These are phyloP conservation scores for Cantharis rustica DNA, from an alignment of 2,888 invertebrate species.

Conservation along the genomic window DNA sequence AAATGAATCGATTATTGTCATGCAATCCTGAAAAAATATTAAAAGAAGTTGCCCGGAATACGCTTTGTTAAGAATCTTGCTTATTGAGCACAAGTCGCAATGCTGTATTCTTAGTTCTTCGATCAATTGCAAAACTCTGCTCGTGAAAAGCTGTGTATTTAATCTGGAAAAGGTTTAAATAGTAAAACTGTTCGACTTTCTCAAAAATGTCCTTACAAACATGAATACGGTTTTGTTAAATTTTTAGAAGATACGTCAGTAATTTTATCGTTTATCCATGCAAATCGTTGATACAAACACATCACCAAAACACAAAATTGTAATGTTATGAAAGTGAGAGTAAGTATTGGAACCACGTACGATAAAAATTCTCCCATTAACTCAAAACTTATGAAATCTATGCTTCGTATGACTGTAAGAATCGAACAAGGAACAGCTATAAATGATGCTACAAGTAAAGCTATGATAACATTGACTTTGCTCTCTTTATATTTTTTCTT, in stretches of 20 bases:
- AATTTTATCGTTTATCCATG: neutral
- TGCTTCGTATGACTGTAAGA: neutral
- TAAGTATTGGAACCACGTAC: neutral
- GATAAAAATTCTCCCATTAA: neutral
- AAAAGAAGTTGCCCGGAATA: neutral
- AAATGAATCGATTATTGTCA: neutral
- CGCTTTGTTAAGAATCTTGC: neutral
- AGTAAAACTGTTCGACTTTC: no score
- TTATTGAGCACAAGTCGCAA: neutral
- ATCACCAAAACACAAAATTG: slow-evolving; percentile 4
- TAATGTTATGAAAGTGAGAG: neutral
- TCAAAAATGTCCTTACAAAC: neutral
- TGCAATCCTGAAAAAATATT: neutral
- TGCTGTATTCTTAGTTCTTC: neutral
- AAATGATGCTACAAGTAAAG: neutral
- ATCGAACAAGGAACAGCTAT: neutral
- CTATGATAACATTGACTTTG: neutral
- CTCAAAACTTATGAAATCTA: neutral
- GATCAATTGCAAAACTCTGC: neutral
- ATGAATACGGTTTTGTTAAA: neutral
- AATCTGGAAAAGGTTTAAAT: neutral
- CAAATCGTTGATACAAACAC: neutral
- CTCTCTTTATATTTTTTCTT: neutral
- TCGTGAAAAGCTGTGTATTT: neutral
- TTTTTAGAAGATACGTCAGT: neutral